Percentiles rank a stretch among this genome's conserved stretches.
These are phyloP conservation scores for Sebastes paucispinis DNA, from an alignment of 2,797 vertebrate genomes.

Conservation along the genomic window DNA sequence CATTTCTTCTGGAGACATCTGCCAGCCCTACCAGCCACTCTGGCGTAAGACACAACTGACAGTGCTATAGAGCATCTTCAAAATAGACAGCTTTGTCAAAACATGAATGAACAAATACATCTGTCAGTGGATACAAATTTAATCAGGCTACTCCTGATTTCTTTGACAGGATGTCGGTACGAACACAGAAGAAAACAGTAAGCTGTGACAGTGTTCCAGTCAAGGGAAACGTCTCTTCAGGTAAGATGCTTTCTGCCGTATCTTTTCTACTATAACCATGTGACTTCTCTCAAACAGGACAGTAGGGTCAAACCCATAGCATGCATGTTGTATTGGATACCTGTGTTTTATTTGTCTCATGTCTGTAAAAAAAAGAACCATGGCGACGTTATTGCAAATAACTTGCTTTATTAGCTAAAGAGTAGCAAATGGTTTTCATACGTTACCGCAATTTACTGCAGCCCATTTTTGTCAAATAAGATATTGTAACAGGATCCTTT, in stretches of 20 bases:
- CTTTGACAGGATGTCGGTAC: conserved; percentile 31
- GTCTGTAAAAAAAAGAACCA: neutral
- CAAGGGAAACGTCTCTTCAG: conserved; percentile 35
- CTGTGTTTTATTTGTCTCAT: neutral
- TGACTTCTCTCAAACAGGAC: neutral
- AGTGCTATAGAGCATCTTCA: neutral
- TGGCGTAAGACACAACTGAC: conserved; percentile 50
- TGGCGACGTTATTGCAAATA: neutral
- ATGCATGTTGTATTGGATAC: neutral
- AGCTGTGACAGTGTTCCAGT: conserved; percentile 38
- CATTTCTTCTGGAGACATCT: conserved; percentile 13
- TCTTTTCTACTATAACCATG: neutral
- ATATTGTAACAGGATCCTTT: conserved; percentile 56
- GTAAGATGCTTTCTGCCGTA: conserved; percentile 39
- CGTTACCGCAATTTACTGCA: conserved; percentile 26
- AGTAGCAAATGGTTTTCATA: conserved; percentile 21
- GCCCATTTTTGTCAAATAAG: conserved; percentile 17
- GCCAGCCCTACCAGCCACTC: conserved; percentile 28
- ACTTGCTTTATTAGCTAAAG: neutral
- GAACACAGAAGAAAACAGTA: conserved; percentile 37
- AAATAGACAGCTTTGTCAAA: neutral
- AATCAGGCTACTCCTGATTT: neutral
- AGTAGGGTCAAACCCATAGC: neutral
- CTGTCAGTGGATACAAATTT: neutral
- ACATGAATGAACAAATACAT: neutral